Conservation (phyloP, 2,888 invertebrate species). For the Pachycephus smyrnensis region DNA sequence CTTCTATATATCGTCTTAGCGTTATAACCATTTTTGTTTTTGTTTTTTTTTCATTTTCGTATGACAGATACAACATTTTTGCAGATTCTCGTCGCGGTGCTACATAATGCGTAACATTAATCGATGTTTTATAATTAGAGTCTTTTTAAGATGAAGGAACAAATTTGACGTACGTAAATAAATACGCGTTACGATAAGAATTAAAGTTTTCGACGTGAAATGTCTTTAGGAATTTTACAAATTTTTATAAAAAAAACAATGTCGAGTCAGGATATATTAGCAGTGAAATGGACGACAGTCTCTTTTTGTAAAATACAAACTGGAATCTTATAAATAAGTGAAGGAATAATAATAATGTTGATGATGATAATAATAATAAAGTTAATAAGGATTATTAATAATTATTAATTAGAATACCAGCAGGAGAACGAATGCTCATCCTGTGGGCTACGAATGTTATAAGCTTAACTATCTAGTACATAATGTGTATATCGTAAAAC, state of each 20-base stretch:
- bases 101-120: neutral
- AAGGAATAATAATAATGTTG: neutral
- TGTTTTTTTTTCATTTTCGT: neutral
- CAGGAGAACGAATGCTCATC: neutral
- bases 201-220: neutral
- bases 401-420: neutral
- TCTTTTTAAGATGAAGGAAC: neutral
- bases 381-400: neutral
- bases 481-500: neutral
- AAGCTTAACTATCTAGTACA: neutral
- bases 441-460: neutral
- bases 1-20: slow-evolving; percentile 35
- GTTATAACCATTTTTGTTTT: slow-evolving; percentile 31
- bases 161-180: neutral
- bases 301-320: neutral
- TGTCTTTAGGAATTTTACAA: neutral
- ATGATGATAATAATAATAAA: neutral
- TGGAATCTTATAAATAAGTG: neutral
- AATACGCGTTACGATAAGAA: neutral
- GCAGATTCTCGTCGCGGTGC: neutral
- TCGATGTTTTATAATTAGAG: neutral
- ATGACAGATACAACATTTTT: neutral
- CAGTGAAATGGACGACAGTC: neutral
- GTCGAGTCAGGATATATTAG: neutral
- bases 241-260: neutral